These are phyloP conservation scores for Ceraclea dissimilis DNA, from an alignment of 2,888 invertebrate species.

Conservation along the genomic window DNA sequence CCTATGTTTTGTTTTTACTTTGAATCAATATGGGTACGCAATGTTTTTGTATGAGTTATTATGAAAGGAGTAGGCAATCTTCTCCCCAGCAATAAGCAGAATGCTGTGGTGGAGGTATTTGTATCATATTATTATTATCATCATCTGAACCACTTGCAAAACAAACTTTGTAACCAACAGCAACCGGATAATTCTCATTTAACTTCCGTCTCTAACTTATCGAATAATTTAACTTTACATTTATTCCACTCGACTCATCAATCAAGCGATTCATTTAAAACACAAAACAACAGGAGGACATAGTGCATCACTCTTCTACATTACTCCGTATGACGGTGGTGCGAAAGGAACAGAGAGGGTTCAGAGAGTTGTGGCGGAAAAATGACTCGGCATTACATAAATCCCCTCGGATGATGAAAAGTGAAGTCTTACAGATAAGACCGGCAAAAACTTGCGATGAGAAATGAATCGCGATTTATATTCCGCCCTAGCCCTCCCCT, in stretches of 20 bases:
- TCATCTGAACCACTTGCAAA: slow-evolving; percentile 20
- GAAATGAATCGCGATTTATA: slow-evolving; percentile 54
- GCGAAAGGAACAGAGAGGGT: slow-evolving; percentile 34
- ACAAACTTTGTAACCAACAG: slow-evolving; percentile 36
- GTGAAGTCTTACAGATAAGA: slow-evolving; percentile 55
- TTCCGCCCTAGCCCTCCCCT: slow-evolving; percentile 39
- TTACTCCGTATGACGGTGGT: slow-evolving; percentile 29
- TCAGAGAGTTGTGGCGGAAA: slow-evolving; percentile 49
- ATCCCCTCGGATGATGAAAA: slow-evolving; percentile 55
- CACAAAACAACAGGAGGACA: slow-evolving; percentile 25
- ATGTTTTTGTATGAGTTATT: no score
- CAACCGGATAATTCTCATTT: slow-evolving; percentile 54
- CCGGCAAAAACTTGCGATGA: slow-evolving; percentile 55
- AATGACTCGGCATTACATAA: slow-evolving; percentile 56
- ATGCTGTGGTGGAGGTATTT: not conserved
- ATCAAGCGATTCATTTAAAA: slow-evolving; percentile 41
- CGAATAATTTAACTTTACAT: slow-evolving; percentile 55
- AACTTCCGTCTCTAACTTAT: slow-evolving; percentile 55
- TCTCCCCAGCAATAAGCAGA: no score
- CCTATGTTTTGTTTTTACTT: no score
- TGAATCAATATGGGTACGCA: no score
- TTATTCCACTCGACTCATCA: slow-evolving; percentile 55
- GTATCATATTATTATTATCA: not conserved
- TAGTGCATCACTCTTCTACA: slow-evolving; percentile 31
- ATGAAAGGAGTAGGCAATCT: no score